Base-by-base conservation (phyloP, 2,797 vertebrate species). In the Diplodus sargus region DNA sequence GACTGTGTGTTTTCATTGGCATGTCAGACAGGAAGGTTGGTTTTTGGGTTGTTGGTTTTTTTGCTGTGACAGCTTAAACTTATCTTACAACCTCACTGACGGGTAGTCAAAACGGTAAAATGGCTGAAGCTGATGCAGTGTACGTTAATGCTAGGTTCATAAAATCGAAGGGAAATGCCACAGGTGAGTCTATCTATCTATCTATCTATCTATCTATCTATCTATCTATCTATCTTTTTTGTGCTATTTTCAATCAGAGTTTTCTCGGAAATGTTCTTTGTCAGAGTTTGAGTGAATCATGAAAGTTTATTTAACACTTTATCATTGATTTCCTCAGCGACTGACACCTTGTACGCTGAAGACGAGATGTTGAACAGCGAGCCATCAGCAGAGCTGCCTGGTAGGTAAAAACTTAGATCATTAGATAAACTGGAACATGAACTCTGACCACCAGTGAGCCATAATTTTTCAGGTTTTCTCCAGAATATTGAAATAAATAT, bases 61-160 rank as follows among this genome's bases (percentile, higher is more conserved):
- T 4, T 14, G 0, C 3, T 10, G 17, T 20, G 9, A 11, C 22
- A 48, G 0, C 2, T 22, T 23, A 2, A 17, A 47, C 1, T 57
- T 59, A 5, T 57, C 8, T 34, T 22, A 54, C 3, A 13, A 12
- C 51, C 4, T 39, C 22, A 16, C 14, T 1, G 39, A 16, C 2
- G 20, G 6, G 14, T 3, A n/a, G 43, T 22, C 64, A 74, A 49
- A n/a, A 3, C 0, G 3, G 3, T 0, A 77, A 68, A 52, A 91
- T 91, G 90, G 1, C 79, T 16, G 86, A 81, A 11, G 28, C 60
- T 17, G 78, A 85, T 1, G 74, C 88, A 0, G 0, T 87, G 0
- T 92, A 91, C 48, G 20, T 81, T 16, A 79, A 91, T 30, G 66
- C 90, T 20, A 83, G 34, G 12, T 66, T 90, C 56, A 28, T 5